Evolutionary conservation across 1,140 invertebrate genomes (phyloP).

Genomic region (Leguminivora glycinivorella): DNA sequence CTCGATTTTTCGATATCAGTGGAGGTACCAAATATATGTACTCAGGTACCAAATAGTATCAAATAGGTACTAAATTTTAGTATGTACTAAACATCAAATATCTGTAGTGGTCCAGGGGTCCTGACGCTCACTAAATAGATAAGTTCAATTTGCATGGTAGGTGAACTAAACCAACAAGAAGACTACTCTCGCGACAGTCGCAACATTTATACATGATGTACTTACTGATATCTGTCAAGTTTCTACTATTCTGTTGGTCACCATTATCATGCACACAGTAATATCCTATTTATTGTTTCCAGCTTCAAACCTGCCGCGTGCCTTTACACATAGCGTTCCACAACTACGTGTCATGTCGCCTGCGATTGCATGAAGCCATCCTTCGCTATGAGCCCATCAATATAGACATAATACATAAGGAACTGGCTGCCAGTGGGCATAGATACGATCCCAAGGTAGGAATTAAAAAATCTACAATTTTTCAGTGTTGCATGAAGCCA

Average conservation of each 20-base stretch:
- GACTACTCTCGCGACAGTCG: too few relatives aligned
- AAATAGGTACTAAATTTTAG: too few relatives aligned
- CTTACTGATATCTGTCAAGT: too few relatives aligned
- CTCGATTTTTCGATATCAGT: too few relatives aligned
- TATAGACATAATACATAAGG: slow-evolving; percentile 78
- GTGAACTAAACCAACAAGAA: too few relatives aligned
- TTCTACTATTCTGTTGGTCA: background rate
- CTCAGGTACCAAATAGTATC: too few relatives aligned
- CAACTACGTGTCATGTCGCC: slow-evolving; percentile 77
- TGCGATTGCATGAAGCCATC: slow-evolving; percentile 73
- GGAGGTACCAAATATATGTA: too few relatives aligned
- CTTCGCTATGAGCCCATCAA: slow-evolving; percentile 80
- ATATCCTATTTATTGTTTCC: slow-evolving; percentile 41
- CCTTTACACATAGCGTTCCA: slow-evolving; percentile 80
- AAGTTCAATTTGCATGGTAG: too few relatives aligned
- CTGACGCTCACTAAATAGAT: too few relatives aligned
- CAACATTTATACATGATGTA: too few relatives aligned
- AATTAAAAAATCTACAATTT: slow-evolving; percentile 70
- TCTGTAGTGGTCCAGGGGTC: too few relatives aligned
- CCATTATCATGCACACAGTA: background rate
- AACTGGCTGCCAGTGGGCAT: slow-evolving; percentile 72
- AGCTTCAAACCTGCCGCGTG: slow-evolving; percentile 74
- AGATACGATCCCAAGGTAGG: slow-evolving; percentile 80
- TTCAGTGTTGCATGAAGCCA: slow-evolving; percentile 69
- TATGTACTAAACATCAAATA: too few relatives aligned